phyloP scores from a whole-genome alignment of 2,113 vertebrate genomes.

The Lampris incognitus region DNA sequence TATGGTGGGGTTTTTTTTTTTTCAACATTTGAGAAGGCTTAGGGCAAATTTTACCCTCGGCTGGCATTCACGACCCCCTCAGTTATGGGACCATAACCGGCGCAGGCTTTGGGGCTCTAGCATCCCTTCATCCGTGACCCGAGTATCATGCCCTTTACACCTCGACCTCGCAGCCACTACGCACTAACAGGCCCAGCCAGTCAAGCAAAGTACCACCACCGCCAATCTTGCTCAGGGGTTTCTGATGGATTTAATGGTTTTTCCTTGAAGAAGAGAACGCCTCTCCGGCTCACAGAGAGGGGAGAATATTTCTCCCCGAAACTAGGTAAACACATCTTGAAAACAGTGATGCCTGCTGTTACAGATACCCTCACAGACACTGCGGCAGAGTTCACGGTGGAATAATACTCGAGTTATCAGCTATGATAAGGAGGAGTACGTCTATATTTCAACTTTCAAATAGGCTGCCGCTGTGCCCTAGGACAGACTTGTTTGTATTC shows the following conservation, averaged over 20 bases:
- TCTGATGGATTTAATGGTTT: not conserved
- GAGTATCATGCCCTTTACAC: constrained; percentile 19
- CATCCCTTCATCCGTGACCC: constrained; percentile 47
- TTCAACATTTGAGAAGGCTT: not conserved
- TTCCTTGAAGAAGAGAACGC: not conserved
- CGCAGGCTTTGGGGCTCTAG: constrained; percentile 33
- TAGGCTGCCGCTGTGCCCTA: not conserved
- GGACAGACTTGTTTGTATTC: not conserved
- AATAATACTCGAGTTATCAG: not conserved
- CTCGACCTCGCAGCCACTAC: constrained; percentile 5
- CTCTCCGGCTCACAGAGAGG: not conserved
- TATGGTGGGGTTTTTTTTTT: not conserved
- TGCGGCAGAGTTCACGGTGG: not conserved
- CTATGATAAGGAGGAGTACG: not conserved
- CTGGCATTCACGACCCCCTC: constrained; percentile 16
- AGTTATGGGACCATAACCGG: constrained; percentile 28
- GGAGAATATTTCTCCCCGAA: not conserved
- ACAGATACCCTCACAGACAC: not conserved
- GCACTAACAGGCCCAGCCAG: not conserved
- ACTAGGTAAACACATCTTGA: not conserved
- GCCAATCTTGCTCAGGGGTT: not conserved
- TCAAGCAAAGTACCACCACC: not conserved
- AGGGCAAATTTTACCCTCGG: constrained; percentile 5
- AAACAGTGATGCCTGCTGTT: not conserved
- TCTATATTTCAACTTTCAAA: not conserved